Evolutionary conservation across 2,797 vertebrate genomes (phyloP), one percentile per base, ranked within the genome.

Genomic region (Oreochromis grahami): DNA sequence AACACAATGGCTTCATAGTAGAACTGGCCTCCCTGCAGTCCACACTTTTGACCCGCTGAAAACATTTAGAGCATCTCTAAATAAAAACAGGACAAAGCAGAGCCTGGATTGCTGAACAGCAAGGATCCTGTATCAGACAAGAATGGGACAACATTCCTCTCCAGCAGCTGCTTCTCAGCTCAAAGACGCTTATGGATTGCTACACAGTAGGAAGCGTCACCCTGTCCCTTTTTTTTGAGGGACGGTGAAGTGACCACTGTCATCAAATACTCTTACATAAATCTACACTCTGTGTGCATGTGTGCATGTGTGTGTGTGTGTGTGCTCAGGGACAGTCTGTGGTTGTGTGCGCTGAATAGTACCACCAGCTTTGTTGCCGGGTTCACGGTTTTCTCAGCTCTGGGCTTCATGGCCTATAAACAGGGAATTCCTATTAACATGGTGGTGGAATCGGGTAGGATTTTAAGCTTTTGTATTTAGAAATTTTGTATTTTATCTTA

Each of bases 281-380:
- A 21, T 11, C 51, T 12, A 10, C 53, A 14, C 7, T 55, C 2
- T 55, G 12, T 26, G 52, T 14, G 52, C 3, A n/a, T 5, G 21
- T 15, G 24, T 26, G 52, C 21, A 21, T 2, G n/a, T 3, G 53
- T 13, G 12, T 1, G 52, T 9, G 24, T 52, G 21, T 41, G n/a
- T 51, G 13, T 48, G 2, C 78, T 15, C 78, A 95, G 94, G 83
- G 93, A 94, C 79, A 88, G 90, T 55, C 65, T 95, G 8, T 93
- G 91, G 90, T 77, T 95, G 82, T 95, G 93, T 84, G 34, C 81
- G 19, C 91, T 95, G 10, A 96, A 96, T 88, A 95, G 93, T n/a
- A 29, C 74, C 14, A 96, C 95, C 85, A 96, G 94, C 79, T 41
- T 96, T 4, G 85, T 94, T n/a, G 91, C 94, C 1, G 93, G 94